Evolutionary conservation across 2,888 invertebrate species (phyloP).

Genomic region (Ochropleura plecta): DNA sequence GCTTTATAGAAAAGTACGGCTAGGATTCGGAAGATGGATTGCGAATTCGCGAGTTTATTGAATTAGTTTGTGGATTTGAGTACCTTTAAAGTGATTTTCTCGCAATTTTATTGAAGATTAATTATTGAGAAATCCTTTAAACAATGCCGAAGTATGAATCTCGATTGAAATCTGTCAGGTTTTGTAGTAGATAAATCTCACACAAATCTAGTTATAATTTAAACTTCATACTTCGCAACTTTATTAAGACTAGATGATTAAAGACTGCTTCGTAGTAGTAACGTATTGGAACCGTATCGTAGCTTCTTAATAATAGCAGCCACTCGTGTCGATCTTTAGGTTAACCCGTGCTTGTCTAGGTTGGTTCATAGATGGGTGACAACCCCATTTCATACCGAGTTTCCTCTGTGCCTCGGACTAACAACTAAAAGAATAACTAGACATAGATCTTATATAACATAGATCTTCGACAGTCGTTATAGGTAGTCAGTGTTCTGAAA

Average conservation of each 20-base stretch:
- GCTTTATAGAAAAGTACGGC: constrained; percentile 36
- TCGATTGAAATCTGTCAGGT: neutral
- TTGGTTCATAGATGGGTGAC: too few relatives aligned
- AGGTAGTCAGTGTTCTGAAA: too few relatives aligned
- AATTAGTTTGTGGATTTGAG: constrained; percentile 37
- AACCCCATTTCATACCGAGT: too few relatives aligned
- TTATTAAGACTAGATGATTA: neutral
- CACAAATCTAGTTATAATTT: constrained; percentile 32
- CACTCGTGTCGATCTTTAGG: too few relatives aligned
- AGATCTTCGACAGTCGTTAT: too few relatives aligned
- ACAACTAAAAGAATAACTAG: too few relatives aligned
- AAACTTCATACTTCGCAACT: neutral
- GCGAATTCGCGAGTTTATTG: constrained; percentile 11
- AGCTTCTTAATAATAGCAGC: too few relatives aligned
- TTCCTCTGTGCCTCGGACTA: too few relatives aligned
- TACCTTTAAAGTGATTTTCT: neutral
- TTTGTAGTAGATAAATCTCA: neutral
- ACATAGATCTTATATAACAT: too few relatives aligned
- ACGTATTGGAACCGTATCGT: neutral
- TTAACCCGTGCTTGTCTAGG: too few relatives aligned
- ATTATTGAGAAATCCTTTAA: constrained; percentile 25
- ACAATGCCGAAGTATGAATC: constrained; percentile 22
- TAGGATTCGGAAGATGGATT: constrained; percentile 31
- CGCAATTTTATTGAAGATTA: constrained; percentile 33
- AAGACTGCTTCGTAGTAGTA: too few relatives aligned